A percentile compares a stretch with the other conserved stretches of the same genome.
These are phyloP conservation scores for Cercopithecus diana DNA, from an alignment of 2,797 vertebrate species.

Conservation along the genomic window DNA sequence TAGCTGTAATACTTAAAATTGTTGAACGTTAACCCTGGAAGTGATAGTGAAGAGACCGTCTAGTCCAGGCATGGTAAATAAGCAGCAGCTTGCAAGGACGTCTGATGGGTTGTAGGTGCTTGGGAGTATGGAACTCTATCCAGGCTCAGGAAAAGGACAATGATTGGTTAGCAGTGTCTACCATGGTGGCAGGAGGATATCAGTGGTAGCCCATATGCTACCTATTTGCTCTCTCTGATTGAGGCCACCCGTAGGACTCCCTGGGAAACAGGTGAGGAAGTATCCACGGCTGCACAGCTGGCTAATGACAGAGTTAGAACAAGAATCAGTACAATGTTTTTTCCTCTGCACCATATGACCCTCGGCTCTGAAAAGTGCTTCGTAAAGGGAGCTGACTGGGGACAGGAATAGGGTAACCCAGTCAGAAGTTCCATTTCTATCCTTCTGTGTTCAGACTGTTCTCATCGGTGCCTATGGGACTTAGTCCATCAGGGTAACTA, in stretches of 20 bases:
- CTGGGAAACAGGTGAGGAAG: background rate
- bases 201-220: background rate
- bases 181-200: background rate
- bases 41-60: background rate
- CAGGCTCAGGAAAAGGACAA: background rate
- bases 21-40: conserved; percentile 40
- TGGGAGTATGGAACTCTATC: background rate
- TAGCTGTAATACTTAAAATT: conserved; percentile 40
- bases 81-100: background rate
- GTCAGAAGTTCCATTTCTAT: conserved; percentile 14
- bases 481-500: background rate
- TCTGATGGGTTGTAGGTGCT: background rate
- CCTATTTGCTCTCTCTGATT: background rate
- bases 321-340: background rate
- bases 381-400: background rate
- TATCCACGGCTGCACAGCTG: background rate
- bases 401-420: background rate
- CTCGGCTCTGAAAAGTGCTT: background rate
- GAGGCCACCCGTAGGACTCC: background rate
- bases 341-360: background rate
- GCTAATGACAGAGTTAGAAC: background rate
- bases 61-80: background rate
- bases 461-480: background rate
- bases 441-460: background rate
- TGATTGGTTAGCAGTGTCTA: conserved; percentile 43